Conservation (phyloP, 2,113 vertebrate genomes). For the Theristicus caerulescens region DNA sequence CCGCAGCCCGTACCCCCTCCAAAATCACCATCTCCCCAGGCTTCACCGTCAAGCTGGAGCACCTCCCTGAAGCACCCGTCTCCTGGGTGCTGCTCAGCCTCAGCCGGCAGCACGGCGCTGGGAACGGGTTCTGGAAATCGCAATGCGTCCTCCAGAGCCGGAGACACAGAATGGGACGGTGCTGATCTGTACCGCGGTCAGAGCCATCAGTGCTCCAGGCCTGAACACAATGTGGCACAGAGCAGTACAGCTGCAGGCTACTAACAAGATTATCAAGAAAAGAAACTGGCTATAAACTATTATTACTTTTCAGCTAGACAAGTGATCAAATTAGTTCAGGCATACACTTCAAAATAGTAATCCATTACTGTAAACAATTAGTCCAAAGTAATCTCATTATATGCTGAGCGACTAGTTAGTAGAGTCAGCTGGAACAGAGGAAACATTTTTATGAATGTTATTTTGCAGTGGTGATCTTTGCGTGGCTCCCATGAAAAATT, state of each 20-base stretch:
- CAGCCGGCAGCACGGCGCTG: fast-evolving
- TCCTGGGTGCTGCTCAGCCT: not conserved
- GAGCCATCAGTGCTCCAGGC: not conserved
- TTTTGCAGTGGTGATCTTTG: not conserved
- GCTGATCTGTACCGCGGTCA: not conserved
- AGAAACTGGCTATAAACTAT: conserved; percentile 27
- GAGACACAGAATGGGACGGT: not conserved
- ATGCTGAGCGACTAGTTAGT: conserved; percentile 21
- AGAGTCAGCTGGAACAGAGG: not conserved
- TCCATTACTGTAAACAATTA: conserved; percentile 37
- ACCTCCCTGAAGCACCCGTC: not conserved
- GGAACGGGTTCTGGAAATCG: not conserved
- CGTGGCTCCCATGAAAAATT: not conserved
- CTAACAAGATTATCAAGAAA: conserved; percentile 50
- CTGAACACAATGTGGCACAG: not conserved
- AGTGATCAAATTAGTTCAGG: conserved; percentile 59
- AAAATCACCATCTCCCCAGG: not conserved
- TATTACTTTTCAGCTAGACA: conserved; percentile 50
- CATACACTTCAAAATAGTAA: not conserved
- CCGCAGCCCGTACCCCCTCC: not conserved
- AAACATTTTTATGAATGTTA: not conserved
- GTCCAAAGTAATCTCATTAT: conserved; percentile 41
- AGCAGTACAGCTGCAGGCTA: conserved; percentile 12
- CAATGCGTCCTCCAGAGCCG: not conserved
- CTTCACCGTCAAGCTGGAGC: not conserved